phyloP scores from a whole-genome alignment of 2,113 vertebrate genomes.

The Cheirogaleus medius region DNA sequence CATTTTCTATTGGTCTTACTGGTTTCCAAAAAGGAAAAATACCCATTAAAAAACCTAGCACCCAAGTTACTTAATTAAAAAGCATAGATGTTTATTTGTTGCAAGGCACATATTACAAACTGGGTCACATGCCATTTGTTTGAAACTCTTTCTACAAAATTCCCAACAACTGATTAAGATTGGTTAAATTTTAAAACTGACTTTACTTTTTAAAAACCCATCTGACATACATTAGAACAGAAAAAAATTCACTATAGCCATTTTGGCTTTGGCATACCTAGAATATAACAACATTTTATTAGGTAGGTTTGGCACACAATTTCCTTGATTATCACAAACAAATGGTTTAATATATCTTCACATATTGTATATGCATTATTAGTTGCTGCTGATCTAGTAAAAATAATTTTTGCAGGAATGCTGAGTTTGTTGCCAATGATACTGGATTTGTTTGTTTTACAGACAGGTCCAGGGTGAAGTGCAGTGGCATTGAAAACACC shows the following conservation, averaged over 20 bases:
- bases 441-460: no score
- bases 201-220: background rate
- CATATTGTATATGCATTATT: background rate
- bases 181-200: background rate
- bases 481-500: no score
- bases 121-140: background rate
- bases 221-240: background rate
- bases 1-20: background rate
- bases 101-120: background rate
- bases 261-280: background rate
- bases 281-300: background rate
- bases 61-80: background rate
- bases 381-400: background rate
- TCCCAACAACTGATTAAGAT: background rate
- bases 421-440: background rate
- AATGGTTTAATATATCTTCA: background rate
- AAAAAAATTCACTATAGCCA: background rate
- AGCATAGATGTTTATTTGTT: background rate
- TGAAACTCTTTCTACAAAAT: background rate
- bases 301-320: background rate
- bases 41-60: background rate
- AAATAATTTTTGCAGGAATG: background rate
- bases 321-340: background rate
- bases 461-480: no score
- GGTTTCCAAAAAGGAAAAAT: background rate